Percentiles rank a stretch among this genome's conserved stretches.
Evolutionary conservation across 2,113 vertebrate species (phyloP).

Genomic region (Phalacrocorax brasilianus): DNA sequence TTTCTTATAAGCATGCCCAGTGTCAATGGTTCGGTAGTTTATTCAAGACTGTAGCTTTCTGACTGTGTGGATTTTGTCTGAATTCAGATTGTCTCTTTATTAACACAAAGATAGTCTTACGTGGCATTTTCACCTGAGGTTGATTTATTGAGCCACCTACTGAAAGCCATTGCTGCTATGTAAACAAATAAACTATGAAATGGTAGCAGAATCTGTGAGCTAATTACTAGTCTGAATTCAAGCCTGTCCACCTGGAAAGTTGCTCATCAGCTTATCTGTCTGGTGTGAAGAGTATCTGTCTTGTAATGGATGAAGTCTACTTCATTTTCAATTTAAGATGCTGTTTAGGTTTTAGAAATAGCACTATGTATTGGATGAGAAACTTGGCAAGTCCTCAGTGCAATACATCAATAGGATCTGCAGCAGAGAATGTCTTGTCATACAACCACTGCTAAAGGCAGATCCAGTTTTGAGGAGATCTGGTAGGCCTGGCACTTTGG

Average conservation of each 20-base stretch:
- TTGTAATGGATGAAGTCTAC: neutral
- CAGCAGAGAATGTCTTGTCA: neutral
- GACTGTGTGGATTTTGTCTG: neutral
- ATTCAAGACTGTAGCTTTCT: neutral
- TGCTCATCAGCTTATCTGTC: neutral
- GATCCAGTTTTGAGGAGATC: neutral
- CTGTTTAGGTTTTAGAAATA: neutral
- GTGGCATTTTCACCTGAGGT: neutral
- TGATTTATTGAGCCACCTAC: neutral
- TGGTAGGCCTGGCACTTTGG: neutral
- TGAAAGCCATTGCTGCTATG: neutral
- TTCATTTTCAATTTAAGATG: neutral
- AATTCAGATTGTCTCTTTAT: slow-evolving; percentile 21
- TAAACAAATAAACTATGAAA: no score
- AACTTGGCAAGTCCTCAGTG: neutral
- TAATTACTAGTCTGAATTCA: slow-evolving; percentile 9
- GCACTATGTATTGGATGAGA: neutral
- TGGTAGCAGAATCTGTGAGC: neutral
- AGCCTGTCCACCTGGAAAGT: neutral
- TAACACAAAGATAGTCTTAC: neutral
- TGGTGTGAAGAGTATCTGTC: neutral
- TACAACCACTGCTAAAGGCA: neutral
- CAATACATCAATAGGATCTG: neutral
- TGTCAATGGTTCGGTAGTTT: neutral
- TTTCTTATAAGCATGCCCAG: slow-evolving; percentile 15